phyloP scores from a whole-genome alignment of 2,888 invertebrate species.

The Oegoconia quadripuncta region DNA sequence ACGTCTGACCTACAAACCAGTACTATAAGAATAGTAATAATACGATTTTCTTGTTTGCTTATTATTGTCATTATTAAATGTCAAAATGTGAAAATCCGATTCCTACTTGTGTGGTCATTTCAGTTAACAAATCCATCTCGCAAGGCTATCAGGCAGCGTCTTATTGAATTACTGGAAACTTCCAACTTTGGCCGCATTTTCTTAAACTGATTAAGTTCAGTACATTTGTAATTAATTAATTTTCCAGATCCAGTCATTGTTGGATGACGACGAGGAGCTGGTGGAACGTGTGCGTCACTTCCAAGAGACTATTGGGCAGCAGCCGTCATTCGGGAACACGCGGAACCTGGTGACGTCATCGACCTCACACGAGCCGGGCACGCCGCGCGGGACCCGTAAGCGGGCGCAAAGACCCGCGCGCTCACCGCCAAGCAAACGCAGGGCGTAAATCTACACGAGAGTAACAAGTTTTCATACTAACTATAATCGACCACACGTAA shows the following conservation, averaged over 20 bases:
- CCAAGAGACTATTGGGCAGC: slow-evolving; percentile 54
- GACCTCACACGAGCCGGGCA: slow-evolving; percentile 62
- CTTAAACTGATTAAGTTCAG: no score
- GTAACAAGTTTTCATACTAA: no score
- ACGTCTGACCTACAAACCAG: no score
- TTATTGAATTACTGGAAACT: no score
- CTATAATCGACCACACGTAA: not conserved
- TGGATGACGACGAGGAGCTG: slow-evolving; percentile 63
- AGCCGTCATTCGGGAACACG: slow-evolving; percentile 52
- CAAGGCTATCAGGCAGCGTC: no score
- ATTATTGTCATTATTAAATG: no score
- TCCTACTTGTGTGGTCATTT: no score
- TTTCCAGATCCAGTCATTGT: slow-evolving; percentile 61
- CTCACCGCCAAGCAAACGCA: slow-evolving; percentile 29
- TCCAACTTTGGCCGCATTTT: no score
- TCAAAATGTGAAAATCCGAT: no score
- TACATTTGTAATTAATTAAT: not conserved
- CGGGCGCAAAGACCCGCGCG: slow-evolving; percentile 23
- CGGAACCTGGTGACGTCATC: slow-evolving; percentile 65
- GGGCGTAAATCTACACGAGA: slow-evolving; percentile 33
- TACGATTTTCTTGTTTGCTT: no score
- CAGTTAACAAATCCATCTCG: no score
- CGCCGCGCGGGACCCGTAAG: slow-evolving; percentile 43
- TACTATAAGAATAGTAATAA: no score
- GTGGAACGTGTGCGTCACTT: slow-evolving; percentile 55